These are phyloP conservation scores for Protobothrops flavoviridis DNA, from an alignment of 2,113 vertebrate species.

Conservation along the genomic window DNA sequence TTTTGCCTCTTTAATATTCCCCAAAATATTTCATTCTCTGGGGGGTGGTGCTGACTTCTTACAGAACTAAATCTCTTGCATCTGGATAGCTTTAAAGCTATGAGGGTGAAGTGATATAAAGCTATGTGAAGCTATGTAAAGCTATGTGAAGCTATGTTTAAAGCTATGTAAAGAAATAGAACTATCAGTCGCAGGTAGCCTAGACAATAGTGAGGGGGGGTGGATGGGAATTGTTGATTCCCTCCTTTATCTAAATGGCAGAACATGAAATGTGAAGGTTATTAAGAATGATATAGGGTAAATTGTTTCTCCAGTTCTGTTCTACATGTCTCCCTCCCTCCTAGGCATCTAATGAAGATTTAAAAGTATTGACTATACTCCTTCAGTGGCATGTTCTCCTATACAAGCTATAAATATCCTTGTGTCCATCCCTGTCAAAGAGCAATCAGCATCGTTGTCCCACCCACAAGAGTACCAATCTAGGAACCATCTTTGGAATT, in stretches of 20 bases:
- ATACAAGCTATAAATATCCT: background rate
- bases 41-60: too few relatives aligned
- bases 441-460: background rate
- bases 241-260: background rate
- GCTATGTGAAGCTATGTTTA: too few relatives aligned
- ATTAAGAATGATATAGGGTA: background rate
- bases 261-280: background rate
- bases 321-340: background rate
- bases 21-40: too few relatives aligned
- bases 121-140: background rate
- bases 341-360: background rate
- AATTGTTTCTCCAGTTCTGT: background rate
- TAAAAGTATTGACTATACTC: background rate
- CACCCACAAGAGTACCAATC: background rate
- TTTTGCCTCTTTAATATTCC: too few relatives aligned
- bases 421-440: background rate
- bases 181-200: background rate
- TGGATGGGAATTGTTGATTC: background rate
- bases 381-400: background rate
- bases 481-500: background rate
- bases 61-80: background rate
- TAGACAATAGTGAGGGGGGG: background rate
- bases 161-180: too few relatives aligned
- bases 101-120: background rate
- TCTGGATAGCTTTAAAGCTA: background rate